A percentile compares a stretch with the other conserved stretches of the same genome.
Conservation (phyloP, 2,888 invertebrate species). For the Drosophila flavopinicola region DNA sequence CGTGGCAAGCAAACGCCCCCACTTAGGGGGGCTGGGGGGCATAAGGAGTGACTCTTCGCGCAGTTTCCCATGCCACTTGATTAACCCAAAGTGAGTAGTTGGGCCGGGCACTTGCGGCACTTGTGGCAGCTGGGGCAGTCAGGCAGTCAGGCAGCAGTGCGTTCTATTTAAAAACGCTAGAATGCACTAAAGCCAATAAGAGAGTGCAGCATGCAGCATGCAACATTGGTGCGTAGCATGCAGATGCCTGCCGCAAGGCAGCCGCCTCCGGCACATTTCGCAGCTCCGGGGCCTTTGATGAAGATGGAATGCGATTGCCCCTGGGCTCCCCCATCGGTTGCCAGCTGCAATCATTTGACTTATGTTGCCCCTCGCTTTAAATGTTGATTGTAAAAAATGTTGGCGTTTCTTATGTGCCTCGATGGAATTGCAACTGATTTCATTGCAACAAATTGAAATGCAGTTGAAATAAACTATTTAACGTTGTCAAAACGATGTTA, state of each 20-base stretch:
- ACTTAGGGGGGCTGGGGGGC: slow-evolving; percentile 24
- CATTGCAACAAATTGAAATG: slow-evolving; percentile 58
- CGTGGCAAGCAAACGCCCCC: slow-evolving; percentile 44
- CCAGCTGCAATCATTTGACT: slow-evolving; percentile 78
- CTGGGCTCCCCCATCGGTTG: slow-evolving; percentile 1
- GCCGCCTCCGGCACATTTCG: slow-evolving; percentile 17
- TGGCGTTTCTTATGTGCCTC: slow-evolving; percentile 51
- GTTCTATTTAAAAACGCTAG: slow-evolving; percentile 55
- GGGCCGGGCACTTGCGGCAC: slow-evolving; percentile 31
- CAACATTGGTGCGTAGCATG: slow-evolving; percentile 54
- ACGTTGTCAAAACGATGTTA: slow-evolving; percentile 13
- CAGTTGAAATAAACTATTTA: slow-evolving; percentile 17
- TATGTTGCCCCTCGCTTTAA: slow-evolving; percentile 49
- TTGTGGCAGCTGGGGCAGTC: slow-evolving; percentile 13
- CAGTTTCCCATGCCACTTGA: slow-evolving; percentile 78
- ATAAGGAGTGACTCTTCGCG: slow-evolving; percentile 25
- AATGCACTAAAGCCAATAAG: slow-evolving; percentile 52
- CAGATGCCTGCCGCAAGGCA: slow-evolving; percentile 54
- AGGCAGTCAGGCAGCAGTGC: slow-evolving; percentile 30
- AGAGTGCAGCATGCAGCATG: slow-evolving; percentile 60
- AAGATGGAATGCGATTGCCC: slow-evolving; percentile 67
- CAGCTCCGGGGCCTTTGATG: slow-evolving; percentile 63
- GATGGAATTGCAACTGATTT: slow-evolving; percentile 63
- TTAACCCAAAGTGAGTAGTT: slow-evolving; percentile 54
- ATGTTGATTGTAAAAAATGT: slow-evolving; percentile 69